Evolutionary conservation across 2,888 invertebrate species (phyloP), one percentile per base, ranked within the genome.

Genomic region (Coelopa pilipes): DNA sequence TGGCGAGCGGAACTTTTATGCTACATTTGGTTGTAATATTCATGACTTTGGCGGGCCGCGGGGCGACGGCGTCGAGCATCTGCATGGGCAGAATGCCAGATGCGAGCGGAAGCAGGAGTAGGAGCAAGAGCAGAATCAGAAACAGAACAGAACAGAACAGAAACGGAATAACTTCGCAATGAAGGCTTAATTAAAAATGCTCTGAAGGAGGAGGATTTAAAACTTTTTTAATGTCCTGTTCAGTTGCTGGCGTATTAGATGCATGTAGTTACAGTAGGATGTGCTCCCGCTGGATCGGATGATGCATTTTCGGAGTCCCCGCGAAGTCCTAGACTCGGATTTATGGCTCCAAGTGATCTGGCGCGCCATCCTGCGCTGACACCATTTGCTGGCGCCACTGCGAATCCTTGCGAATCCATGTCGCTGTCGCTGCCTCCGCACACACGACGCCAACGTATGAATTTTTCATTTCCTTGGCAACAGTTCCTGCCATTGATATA

Each of bases 31-130:
- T 53, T 53, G 53, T 53, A 53, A 53, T 53, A 53, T 53, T 53
- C 53, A 53, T 53, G 53, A 11, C 53, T 53, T 53, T 13, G 53
- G 13, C 10, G 53, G 53, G n/a, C n/a, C 10, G 53, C 53, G 13
- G 53, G 53, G 53, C n/a, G 53, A 4, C 10, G 13, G 53, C 53
- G 13, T 53, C 53, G 53, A 53, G 34, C 34, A 34, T 53, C 15
- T n/a, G n/a, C 53, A 71, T 71, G 63, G 71, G 71, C 71, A 71
- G 50, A 46, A 63, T 71, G 71, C 71, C 71, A 71, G 63, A 34
- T 45, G 15, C 1, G 12, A 34, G 46, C 10, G 46, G 45, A n/a
- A 34, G 65, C 24, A n/a, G 12, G 7, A 7, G 34, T n/a, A n/a
- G n/a, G n/a, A n/a, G n/a, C n/a, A n/a, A n/a, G n/a, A n/a, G n/a